A percentile compares a stretch with the other conserved stretches of the same genome.
phyloP scores from a whole-genome alignment of 2,113 vertebrate genomes.

The Otis tarda region DNA sequence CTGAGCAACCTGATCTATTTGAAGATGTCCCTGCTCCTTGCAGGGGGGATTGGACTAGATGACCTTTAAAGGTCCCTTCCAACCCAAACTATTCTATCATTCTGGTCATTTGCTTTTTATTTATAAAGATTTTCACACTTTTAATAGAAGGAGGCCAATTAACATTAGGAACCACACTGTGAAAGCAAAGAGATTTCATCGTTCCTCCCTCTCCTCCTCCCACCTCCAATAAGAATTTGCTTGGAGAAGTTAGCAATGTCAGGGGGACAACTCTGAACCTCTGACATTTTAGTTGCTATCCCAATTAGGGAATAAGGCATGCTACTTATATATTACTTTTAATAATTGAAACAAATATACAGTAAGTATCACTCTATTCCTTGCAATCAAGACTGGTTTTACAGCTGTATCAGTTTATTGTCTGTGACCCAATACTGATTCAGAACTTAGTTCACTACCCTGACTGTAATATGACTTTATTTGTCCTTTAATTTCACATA shows the following conservation, averaged over 20 bases:
- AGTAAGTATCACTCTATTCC: neutral
- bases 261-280: neutral
- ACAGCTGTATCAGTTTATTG: neutral
- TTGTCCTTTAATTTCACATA: neutral
- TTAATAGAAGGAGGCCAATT: neutral
- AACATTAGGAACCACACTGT: neutral
- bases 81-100: neutral
- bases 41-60: too few species aligned
- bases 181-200: neutral
- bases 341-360: neutral
- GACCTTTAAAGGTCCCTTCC: too few species aligned
- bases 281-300: neutral
- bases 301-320: neutral
- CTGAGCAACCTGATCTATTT: too few species aligned
- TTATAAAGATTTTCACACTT: neutral
- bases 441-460: neutral
- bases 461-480: neutral
- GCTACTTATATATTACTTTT: neutral
- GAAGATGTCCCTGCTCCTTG: too few species aligned
- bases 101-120: neutral
- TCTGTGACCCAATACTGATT: neutral
- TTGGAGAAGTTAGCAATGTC: neutral
- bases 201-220: fast-evolving
- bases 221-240: neutral
- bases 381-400: neutral